A percentile compares a stretch with the other conserved stretches of the same genome.
phyloP scores from a whole-genome alignment of 2,113 vertebrate species.

The Solea senegalensis region DNA sequence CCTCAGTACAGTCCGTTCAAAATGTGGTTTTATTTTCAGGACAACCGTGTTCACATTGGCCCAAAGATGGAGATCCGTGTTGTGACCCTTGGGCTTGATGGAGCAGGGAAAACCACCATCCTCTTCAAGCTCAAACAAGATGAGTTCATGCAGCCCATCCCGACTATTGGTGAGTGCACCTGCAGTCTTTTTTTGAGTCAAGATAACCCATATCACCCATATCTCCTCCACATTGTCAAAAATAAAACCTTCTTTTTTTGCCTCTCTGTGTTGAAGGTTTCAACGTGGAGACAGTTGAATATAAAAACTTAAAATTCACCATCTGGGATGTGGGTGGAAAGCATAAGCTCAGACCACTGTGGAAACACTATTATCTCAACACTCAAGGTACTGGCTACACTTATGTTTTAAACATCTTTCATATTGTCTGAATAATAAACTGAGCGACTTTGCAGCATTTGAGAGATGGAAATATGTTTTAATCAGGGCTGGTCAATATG shows the following conservation, averaged over 20 bases:
- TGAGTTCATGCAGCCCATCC: slow-evolving; percentile 99
- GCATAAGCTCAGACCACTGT: slow-evolving; percentile 95
- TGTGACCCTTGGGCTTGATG: slow-evolving; percentile 94
- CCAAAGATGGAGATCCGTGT: slow-evolving; percentile 99
- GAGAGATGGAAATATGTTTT: too few species aligned
- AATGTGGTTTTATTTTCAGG: slow-evolving; percentile 73
- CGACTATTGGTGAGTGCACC: slow-evolving; percentile 89
- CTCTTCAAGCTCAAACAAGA: slow-evolving; percentile 98
- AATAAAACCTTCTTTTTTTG: not conserved
- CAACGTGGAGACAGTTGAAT: slow-evolving; percentile 98
- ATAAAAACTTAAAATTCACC: slow-evolving; percentile 98
- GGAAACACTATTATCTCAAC: slow-evolving; percentile 99
- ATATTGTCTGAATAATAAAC: not conserved
- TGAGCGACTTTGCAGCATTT: too few species aligned
- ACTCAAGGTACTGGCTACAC: slow-evolving; percentile 88
- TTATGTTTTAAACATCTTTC: not conserved
- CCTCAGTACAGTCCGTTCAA: not conserved
- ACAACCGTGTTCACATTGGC: slow-evolving; percentile 98
- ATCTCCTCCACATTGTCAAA: not conserved
- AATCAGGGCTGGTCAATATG: too few species aligned
- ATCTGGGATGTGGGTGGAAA: slow-evolving; percentile 99
- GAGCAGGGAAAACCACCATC: slow-evolving; percentile 98
- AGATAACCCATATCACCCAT: not conserved
- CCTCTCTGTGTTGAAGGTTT: slow-evolving; percentile 83
- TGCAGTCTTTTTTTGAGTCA: not conserved